phyloP scores from a whole-genome alignment of 2,888 invertebrate species.

The Idaea biselata region DNA sequence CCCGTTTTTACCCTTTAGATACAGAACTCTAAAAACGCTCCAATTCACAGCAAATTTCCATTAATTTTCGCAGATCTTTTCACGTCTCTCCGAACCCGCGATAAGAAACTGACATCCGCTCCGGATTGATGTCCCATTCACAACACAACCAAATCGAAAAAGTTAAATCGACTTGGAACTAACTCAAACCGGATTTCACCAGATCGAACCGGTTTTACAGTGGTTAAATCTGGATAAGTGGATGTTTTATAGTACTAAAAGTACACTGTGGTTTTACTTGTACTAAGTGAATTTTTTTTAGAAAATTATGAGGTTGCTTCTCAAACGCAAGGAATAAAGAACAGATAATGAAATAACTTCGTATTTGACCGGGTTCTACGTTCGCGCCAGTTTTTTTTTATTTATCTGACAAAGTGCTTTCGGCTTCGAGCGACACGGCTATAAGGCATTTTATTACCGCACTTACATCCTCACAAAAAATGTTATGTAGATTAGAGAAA shows the following conservation, averaged over 20 bases:
- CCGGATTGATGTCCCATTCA: constrained; percentile 33
- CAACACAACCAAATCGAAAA: constrained; percentile 41
- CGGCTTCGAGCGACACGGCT: not conserved
- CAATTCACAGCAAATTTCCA: not conserved
- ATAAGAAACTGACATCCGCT: not conserved
- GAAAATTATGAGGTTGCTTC: too few species aligned
- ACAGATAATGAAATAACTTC: too few species aligned
- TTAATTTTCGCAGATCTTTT: constrained; percentile 6
- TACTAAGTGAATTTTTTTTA: too few species aligned
- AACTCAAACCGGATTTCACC: constrained; percentile 14
- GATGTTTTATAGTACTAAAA: too few species aligned
- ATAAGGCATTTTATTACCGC: not conserved
- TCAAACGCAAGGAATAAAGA: too few species aligned
- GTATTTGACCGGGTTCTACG: not conserved
- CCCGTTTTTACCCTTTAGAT: too few species aligned
- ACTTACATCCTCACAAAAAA: not conserved
- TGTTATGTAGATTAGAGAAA: not conserved
- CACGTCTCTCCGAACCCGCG: constrained; percentile 10
- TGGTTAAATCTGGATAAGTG: not conserved
- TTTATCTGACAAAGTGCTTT: not conserved
- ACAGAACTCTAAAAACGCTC: not conserved
- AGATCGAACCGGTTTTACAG: constrained; percentile 8
- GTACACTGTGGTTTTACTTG: too few species aligned
- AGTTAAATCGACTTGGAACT: constrained; percentile 44
- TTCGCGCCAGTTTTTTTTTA: not conserved